Evolutionary conservation across 2,888 invertebrate species (phyloP), one percentile per base, ranked within the genome.

Genomic region (Drosophila mimetica): DNA sequence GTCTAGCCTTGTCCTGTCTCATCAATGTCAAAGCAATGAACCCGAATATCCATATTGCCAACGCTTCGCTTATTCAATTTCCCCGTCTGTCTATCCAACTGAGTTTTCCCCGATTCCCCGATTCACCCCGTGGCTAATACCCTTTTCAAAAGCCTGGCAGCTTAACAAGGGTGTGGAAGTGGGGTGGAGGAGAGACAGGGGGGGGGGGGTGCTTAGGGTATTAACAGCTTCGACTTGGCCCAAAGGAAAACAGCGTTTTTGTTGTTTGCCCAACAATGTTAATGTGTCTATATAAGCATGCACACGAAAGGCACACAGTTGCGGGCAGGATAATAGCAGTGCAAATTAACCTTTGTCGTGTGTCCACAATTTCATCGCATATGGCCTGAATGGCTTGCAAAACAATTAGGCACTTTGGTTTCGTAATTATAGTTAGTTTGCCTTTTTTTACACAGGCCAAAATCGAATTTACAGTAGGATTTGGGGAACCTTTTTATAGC

Each of bases 11-110:
- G 67, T 64, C 64, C 71, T 71, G 83, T 76, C 88, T 71, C 88
- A 83, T 82, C 82, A 82, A 88, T 88, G 82, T 82, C 82, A 82
- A 79, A 79, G 74, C 86, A 86, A 88, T 88, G 86, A 86, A 88
- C 82, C 86, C 76, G 83, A 78, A 87, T 85, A 75, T 81, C 78
- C 60, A 72, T 61, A 47, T 71, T 70, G 73, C 69, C 69, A 53
- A 67, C 73, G 67, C 67, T 71, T 67, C 46, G 64, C 64, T 64
- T 64, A 64, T 64, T 66, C 67, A 64, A 64, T 64, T 64, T 64
- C 51, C 64, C 67, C 42, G 52, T 50, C 59, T 51, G 71, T 67
- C 59, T 50, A 16, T 51, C 39, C 32, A 39, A 39, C 46, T 25
- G 25, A 25, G n/a, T 39, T 39, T 34, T n/a, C n/a, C 34, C 34